phyloP scores from a whole-genome alignment of 2,113 vertebrate genomes.

The Percina caprodes region DNA sequence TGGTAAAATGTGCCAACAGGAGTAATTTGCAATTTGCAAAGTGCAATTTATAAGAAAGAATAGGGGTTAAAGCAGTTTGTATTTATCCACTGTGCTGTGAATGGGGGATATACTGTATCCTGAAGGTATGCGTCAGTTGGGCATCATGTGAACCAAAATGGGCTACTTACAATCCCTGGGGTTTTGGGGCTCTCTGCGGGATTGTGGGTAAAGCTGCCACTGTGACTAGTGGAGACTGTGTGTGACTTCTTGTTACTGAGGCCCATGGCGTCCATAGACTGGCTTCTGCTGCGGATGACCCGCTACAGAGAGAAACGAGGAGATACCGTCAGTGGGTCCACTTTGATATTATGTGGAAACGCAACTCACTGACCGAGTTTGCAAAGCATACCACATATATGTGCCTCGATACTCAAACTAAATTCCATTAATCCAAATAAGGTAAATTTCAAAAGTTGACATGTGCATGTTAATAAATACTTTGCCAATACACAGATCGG shows the following conservation, averaged over 20 bases:
- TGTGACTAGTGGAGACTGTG: slow-evolving; percentile 93
- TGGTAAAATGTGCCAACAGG: slow-evolving; percentile 18
- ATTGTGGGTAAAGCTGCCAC: slow-evolving; percentile 91
- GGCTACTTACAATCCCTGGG: slow-evolving; percentile 92
- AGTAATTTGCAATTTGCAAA: slow-evolving; percentile 10
- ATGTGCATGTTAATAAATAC: background rate
- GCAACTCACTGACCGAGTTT: slow-evolving; percentile 42
- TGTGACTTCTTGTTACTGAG: slow-evolving; percentile 91
- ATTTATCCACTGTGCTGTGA: background rate
- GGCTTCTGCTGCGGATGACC: slow-evolving; percentile 95
- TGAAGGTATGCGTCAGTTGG: slow-evolving; percentile 34
- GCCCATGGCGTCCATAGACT: slow-evolving; percentile 95
- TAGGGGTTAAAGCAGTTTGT: slow-evolving; percentile 9
- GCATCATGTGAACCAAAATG: slow-evolving; percentile 64
- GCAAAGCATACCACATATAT: slow-evolving; percentile 10
- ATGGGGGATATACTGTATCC: background rate
- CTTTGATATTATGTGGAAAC: slow-evolving; percentile 41
- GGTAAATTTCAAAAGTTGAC: background rate
- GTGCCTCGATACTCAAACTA: background rate
- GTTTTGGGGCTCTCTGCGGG: slow-evolving; percentile 90
- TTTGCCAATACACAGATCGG: background rate
- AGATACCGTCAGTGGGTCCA: slow-evolving; percentile 76
- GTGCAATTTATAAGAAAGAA: slow-evolving; percentile 22
- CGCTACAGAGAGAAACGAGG: slow-evolving; percentile 86
- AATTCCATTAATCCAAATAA: background rate